Percentiles rank a stretch among this genome's conserved stretches.
phyloP scores from a whole-genome alignment of 2,797 vertebrate genomes.

The Miichthys miiuy region DNA sequence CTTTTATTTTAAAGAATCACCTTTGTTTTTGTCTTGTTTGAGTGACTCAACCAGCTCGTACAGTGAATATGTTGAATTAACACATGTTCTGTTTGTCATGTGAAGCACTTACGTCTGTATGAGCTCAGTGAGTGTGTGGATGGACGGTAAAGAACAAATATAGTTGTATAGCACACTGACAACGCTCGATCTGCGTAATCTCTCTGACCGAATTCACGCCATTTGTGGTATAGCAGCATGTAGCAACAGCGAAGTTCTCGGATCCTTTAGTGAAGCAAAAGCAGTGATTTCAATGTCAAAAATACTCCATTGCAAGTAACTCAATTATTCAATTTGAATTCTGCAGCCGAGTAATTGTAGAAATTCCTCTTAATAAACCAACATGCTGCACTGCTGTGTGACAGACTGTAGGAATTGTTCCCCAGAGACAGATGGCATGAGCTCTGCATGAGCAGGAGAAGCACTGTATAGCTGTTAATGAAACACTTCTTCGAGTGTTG shows the following conservation, averaged over 20 bases:
- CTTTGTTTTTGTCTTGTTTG: conserved; percentile 22
- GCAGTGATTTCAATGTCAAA: background rate
- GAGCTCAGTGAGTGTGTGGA: conserved; percentile 17
- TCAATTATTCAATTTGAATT: background rate
- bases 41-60: conserved; percentile 22
- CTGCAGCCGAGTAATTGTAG: too few relatives aligned
- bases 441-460: conserved; percentile 33
- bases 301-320: background rate
- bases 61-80: conserved; percentile 31
- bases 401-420: conserved; percentile 55
- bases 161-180: conserved; percentile 40
- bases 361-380: conserved; percentile 45
- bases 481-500: conserved; percentile 34
- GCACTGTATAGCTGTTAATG: conserved; percentile 43
- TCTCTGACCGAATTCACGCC: conserved; percentile 4
- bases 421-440: conserved; percentile 60
- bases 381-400: conserved; percentile 40
- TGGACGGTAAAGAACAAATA: conserved; percentile 21
- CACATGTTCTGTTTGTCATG: conserved; percentile 19
- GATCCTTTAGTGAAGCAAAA: background rate
- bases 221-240: conserved; percentile 5
- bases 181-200: conserved; percentile 17
- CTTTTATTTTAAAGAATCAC: conserved; percentile 29
- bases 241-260: background rate
- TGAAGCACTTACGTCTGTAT: conserved; percentile 9